Base-by-base conservation (phyloP, 2,113 vertebrate species). In the Glaucomys volans region DNA sequence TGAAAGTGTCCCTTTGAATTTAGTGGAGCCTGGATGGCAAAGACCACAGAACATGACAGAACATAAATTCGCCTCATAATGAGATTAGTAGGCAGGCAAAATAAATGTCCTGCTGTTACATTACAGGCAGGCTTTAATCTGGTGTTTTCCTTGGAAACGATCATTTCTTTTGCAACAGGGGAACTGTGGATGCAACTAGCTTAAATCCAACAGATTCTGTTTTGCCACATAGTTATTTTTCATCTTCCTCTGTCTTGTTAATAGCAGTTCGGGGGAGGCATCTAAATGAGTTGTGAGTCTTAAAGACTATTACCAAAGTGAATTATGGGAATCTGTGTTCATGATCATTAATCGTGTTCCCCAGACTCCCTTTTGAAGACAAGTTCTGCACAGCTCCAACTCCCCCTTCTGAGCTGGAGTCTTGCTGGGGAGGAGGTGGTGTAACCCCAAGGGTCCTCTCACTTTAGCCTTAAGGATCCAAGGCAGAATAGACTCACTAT, bases 21-120 rank as follows among this genome's bases (percentile, higher is more conserved):
- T 93, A 96, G 86, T n/a, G 44, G 80, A 89, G 66, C 59, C 87
- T 84, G 76, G 52, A 62, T 96, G 66, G 95, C 81, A 92, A 88
- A 95, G 92, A 93, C 83, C 84, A 81, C 90, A 90, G 95, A 95
- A 94, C 83, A 95, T 71, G 92, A 93, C 80, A 83, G 87, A 96
- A 92, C 96, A 95, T 92, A 97, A 96, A 96, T 96, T 94, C 7
- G 2, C 66, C 92, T 95, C 66, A 14, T 97, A 97, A 97, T 95
- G 75, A 96, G 96, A 97, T 96, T 95, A 96, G 90, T 87, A 95
- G 94, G 87, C 96, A 93, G 93, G 92, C 74, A 92, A 96, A 97
- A 97, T 97, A 93, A 93, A 96, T 74, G 81, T 62, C 95, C 93
- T 92, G 97, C 93, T 96, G 87, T 90, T 90, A 77, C n/a, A 82